Base-by-base conservation (phyloP, 2,888 invertebrate genomes). In the Tenthredo mesomela region DNA sequence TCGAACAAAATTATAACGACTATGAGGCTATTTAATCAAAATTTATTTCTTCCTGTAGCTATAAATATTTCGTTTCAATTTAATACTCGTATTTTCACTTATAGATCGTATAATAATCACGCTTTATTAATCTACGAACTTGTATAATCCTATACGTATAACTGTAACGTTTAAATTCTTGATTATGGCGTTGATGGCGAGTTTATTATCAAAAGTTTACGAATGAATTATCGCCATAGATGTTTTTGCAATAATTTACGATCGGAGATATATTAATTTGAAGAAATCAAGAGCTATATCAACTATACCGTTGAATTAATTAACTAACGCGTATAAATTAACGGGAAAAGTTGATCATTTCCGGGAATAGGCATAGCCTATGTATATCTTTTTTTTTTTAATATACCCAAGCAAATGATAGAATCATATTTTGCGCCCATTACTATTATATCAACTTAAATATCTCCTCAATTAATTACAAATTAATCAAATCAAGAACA, bases 131-230 rank as follows among this genome's bases (percentile, higher is more conserved):
- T 25, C 12, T 43, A 21, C 71, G 1, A 40, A 43, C 43, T 73
- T 10, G 43, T 10, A 40, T 10, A 43, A 43, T 9, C 7, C 2
- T 40, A 15, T 71, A 21, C 21, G 43, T 73, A 43, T 73, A 73
- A 73, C 43, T 73, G 43, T 73, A 73, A 43, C 71, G 43, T 25
- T 73, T 40, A 29, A 73, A 73, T 73, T 43, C 21, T 73, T 73
- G n/a, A 43, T 21, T 12, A 21, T 37, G 33, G 43, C 29, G 2
- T 73, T 73, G 21, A 12, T 25, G 12, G 25, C 25, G 40, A 21
- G 25, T 21, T 73, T 73, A 21, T 73, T 73, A 21, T 25, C 12
- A n/a, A 12, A 73, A 73, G 43, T 40, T 73, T 40, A 71, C 71
- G 21, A 73, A 40, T 10, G 40, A 37, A 43, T 43, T 40, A 10